Evolutionary conservation across 2,888 invertebrate species (phyloP).

Genomic region (Xestia c-nigrum): DNA sequence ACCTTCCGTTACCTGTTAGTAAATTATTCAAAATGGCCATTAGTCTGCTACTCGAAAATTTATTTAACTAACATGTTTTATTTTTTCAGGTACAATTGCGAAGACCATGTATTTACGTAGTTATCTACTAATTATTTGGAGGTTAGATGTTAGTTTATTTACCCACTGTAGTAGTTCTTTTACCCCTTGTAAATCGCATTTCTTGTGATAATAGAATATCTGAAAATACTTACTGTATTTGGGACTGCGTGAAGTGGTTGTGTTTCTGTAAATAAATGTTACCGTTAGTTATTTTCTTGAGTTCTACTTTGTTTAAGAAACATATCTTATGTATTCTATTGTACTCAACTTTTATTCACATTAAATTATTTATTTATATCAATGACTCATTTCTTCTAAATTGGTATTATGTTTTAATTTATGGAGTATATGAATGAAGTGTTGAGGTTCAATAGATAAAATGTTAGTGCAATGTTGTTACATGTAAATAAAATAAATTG

Average conservation of each 20-base stretch:
- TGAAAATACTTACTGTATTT: constrained; percentile 53
- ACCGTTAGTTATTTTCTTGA: constrained; percentile 65
- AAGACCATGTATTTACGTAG: constrained; percentile 47
- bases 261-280: constrained; percentile 80
- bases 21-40: no score
- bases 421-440: constrained; percentile 43
- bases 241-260: constrained; percentile 66
- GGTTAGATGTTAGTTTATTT: constrained; percentile 63
- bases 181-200: constrained; percentile 71
- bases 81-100: constrained; percentile 60
- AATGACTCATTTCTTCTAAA: constrained; percentile 57
- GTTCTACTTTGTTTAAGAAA: constrained; percentile 59
- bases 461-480: constrained; percentile 68
- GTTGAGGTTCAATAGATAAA: constrained; percentile 55
- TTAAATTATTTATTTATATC: constrained; percentile 69
- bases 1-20: no score
- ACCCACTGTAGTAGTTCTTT: constrained; percentile 61
- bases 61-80: constrained; percentile 7
- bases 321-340: constrained; percentile 54
- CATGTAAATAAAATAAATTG: constrained; percentile 73
- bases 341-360: constrained; percentile 59
- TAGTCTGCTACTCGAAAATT: no score
- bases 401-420: constrained; percentile 55
- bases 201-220: constrained; percentile 81
- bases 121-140: constrained; percentile 57